A percentile compares a stretch with the other conserved stretches of the same genome.
These are phyloP conservation scores for Stigmatopora argus DNA, from an alignment of 2,113 vertebrate species.

Conservation along the genomic window DNA sequence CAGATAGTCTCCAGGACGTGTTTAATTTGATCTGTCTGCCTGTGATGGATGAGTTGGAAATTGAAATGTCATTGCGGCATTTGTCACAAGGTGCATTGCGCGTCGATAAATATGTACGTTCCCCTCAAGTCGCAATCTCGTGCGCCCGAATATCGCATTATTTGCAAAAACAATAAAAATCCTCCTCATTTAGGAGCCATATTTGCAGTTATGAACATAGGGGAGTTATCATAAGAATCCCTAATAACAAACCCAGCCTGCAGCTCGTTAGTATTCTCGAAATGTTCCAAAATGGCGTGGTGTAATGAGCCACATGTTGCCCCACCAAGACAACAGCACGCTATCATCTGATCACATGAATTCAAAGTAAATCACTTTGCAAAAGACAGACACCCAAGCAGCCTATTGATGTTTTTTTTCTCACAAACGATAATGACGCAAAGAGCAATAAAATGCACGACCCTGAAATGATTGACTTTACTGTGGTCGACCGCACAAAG, in stretches of 20 bases:
- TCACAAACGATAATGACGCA: background rate
- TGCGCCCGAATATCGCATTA: conserved; percentile 4
- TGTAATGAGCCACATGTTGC: background rate
- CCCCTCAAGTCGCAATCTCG: conserved; percentile 9
- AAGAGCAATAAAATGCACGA: background rate
- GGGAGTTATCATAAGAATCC: background rate
- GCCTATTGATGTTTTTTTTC: background rate
- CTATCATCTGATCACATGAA: background rate
- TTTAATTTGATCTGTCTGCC: conserved; percentile 39
- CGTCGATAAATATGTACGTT: conserved; percentile 27
- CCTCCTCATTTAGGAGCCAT: background rate
- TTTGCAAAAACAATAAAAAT: conserved; percentile 2
- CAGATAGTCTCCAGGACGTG: conserved; percentile 10
- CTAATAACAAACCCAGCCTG: background rate
- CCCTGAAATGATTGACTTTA: background rate
- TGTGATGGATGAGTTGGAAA: conserved; percentile 44
- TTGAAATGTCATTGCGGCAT: conserved; percentile 22
- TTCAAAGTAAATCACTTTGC: background rate
- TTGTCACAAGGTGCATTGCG: conserved; percentile 9
- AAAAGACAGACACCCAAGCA: background rate
- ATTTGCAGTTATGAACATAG: background rate
- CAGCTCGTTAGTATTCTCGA: background rate
- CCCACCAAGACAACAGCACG: background rate
- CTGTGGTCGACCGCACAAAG: background rate
- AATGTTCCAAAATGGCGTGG: background rate